phyloP scores from a whole-genome alignment of 1,140 invertebrate species.

The Aphaenogaster floridana region DNA sequence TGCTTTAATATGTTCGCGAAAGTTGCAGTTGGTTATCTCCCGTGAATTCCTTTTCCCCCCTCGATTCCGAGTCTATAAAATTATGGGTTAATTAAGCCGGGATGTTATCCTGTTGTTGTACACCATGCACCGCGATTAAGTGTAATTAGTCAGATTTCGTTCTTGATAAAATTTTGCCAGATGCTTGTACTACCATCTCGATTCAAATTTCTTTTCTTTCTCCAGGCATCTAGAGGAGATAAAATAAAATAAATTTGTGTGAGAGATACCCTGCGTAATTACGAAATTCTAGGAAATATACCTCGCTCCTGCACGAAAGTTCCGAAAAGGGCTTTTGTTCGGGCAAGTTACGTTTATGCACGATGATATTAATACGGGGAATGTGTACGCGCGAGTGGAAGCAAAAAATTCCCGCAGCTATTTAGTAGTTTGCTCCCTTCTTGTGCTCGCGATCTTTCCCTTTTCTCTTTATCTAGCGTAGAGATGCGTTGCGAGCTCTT shows the following conservation, averaged over 20 bases:
- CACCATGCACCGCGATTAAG: neutral
- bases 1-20: neutral
- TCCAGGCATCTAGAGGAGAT: neutral
- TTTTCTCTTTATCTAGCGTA: neutral
- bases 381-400: constrained; percentile 14
- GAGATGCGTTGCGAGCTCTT: neutral
- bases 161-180: constrained; percentile 16
- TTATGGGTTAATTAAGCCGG: constrained; percentile 63
- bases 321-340: constrained; percentile 6
- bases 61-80: constrained; percentile 51
- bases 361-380: constrained; percentile 33
- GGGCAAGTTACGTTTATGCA: constrained; percentile 31
- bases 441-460: neutral
- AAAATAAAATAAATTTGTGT: neutral
- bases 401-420: constrained; percentile 13
- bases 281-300: constrained; percentile 24
- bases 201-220: constrained; percentile 1
- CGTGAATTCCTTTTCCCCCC: neutral
- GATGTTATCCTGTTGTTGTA: constrained; percentile 25
- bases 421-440: constrained; percentile 17
- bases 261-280: neutral
- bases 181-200: neutral
- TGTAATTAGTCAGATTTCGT: constrained; percentile 36
- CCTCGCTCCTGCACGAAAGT: neutral
- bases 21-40: neutral